A percentile compares a stretch with the other conserved stretches of the same genome.
Evolutionary conservation across 2,797 vertebrate genomes (phyloP).

Genomic region (Xenentodon cancila): DNA sequence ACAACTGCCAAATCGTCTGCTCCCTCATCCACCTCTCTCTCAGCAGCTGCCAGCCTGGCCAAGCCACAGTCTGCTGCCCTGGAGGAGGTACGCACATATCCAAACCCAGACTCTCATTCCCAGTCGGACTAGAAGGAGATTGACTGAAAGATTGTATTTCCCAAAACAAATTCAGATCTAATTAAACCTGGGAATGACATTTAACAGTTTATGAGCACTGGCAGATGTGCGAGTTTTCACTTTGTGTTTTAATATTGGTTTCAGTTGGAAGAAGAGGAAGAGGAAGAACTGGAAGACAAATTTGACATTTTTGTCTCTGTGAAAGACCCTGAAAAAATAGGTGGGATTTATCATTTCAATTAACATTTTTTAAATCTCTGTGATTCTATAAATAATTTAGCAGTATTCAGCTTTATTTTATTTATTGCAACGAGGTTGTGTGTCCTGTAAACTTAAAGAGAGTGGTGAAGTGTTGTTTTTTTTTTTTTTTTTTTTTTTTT

Average conservation of each 20-base stretch:
- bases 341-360: conserved; percentile 74
- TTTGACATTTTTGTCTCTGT: conserved; percentile 91
- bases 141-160: too few relatives aligned
- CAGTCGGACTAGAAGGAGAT: background rate
- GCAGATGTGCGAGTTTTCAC: background rate
- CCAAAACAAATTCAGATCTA: too few relatives aligned
- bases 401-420: background rate
- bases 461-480: too few relatives aligned
- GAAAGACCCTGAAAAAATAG: conserved; percentile 97
- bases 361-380: background rate
- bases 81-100: conserved; percentile 86
- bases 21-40: conserved; percentile 63
- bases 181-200: too few relatives aligned
- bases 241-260: conserved; percentile 33
- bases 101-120: background rate
- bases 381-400: too few relatives aligned
- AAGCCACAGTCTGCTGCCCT: conserved; percentile 79
- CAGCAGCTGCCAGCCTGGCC: conserved; percentile 74
- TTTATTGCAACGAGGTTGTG: background rate
- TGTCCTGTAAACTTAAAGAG: too few relatives aligned
- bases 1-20: conserved; percentile 71
- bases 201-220: too few relatives aligned
- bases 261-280: conserved; percentile 89
- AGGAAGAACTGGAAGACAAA: conserved; percentile 87
- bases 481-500: background rate